phyloP scores from a whole-genome alignment of 2,797 vertebrate genomes.

The Vespertilio murinus region DNA sequence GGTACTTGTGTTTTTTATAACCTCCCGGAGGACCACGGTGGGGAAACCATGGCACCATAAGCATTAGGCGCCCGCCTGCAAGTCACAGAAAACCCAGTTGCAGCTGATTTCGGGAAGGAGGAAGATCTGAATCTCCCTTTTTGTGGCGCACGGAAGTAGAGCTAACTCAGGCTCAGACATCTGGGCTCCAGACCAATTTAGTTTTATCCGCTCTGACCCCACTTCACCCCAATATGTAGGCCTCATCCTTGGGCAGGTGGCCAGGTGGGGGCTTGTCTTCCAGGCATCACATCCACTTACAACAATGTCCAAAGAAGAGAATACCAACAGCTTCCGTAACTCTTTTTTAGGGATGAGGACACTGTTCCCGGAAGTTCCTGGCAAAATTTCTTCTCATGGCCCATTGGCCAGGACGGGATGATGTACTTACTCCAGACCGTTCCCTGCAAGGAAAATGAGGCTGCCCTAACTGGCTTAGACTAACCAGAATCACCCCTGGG shows the following conservation, averaged over 20 bases:
- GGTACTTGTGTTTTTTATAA: not conserved
- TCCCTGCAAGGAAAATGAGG: not conserved
- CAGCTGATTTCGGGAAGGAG: not conserved
- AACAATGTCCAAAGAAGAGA: not conserved
- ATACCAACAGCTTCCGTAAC: not conserved
- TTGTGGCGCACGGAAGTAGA: not conserved
- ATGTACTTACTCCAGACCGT: not conserved
- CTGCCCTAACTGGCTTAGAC: not conserved
- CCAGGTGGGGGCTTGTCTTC: not conserved
- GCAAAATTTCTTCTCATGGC: not conserved
- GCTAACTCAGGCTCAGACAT: not conserved
- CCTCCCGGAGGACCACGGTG: not conserved
- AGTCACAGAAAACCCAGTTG: not conserved
- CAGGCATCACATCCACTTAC: not conserved
- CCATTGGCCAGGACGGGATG: too few relatives aligned
- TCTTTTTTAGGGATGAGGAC: not conserved
- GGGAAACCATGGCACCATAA: fast-evolving
- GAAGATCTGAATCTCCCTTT: not conserved
- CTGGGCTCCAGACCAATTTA: not conserved
- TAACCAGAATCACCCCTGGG: not conserved
- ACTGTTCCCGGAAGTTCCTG: not conserved
- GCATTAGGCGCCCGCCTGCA: not conserved
- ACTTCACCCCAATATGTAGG: too few relatives aligned
- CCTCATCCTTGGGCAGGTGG: not conserved
- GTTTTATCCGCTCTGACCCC: not conserved